Percentiles rank a stretch among this genome's conserved stretches.
Conservation (phyloP, 1,140 invertebrate species). For the Melanaphis sacchari region DNA sequence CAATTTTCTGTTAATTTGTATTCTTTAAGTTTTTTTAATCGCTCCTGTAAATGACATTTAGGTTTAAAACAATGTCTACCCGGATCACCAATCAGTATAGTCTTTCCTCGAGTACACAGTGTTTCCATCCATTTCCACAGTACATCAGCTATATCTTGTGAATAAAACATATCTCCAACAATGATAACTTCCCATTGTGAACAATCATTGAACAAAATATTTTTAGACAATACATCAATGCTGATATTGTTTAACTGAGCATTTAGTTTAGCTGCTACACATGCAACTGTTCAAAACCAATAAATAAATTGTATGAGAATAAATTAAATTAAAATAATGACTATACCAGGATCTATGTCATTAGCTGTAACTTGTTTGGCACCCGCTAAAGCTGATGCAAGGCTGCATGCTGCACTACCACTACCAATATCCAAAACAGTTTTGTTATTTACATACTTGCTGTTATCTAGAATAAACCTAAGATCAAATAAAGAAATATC, state of each 20-base stretch:
- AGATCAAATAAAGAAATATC: conserved; percentile 61
- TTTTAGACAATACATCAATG: conserved; percentile 63
- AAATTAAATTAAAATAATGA: conserved; percentile 44
- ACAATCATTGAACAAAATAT: conserved; percentile 63
- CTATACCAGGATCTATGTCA: conserved; percentile 65
- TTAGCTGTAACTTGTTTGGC: conserved; percentile 65
- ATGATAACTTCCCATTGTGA: conserved; percentile 64
- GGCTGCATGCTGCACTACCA: conserved; percentile 65
- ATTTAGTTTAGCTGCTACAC: conserved; percentile 65
- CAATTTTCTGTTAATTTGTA: conserved; percentile 53
- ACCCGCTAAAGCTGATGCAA: conserved; percentile 63
- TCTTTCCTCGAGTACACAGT: conserved; percentile 62
- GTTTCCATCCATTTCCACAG: conserved; percentile 66
- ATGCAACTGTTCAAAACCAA: conserved; percentile 63
- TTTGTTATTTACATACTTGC: conserved; percentile 60
- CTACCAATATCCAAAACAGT: conserved; percentile 64
- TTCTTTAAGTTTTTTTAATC: conserved; percentile 53
- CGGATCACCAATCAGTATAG: conserved; percentile 64
- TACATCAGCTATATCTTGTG: conserved; percentile 65
- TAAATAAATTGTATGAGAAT: conserved; percentile 67
- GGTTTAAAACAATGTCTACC: conserved; percentile 61
- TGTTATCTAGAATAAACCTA: conserved; percentile 67
- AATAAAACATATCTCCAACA: conserved; percentile 69
- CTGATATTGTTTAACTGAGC: conserved; percentile 65
- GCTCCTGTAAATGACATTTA: not conserved